A percentile compares a stretch with the other conserved stretches of the same genome.
These are phyloP conservation scores for Pelobates fuscus DNA, from an alignment of 2,113 vertebrate genomes.

Conservation along the genomic window DNA sequence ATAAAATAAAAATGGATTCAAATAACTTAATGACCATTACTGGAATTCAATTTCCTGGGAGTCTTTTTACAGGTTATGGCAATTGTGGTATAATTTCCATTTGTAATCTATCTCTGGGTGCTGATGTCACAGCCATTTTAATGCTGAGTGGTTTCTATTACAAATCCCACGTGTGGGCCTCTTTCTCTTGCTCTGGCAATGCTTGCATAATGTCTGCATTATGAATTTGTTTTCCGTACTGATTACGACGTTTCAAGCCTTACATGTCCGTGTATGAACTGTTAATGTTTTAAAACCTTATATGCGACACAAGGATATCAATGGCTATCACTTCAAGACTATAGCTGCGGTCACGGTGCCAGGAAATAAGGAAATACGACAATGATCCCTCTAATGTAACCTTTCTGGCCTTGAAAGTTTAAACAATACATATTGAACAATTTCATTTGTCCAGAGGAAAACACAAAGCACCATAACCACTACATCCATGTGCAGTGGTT, in stretches of 20 bases:
- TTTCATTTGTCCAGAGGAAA: too few relatives aligned
- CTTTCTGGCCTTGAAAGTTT: too few relatives aligned
- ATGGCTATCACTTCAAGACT: too few relatives aligned
- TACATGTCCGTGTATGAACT: too few relatives aligned
- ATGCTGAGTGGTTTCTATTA: slow-evolving; percentile 15
- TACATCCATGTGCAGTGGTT: too few relatives aligned
- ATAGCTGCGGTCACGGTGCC: too few relatives aligned
- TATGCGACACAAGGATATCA: too few relatives aligned
- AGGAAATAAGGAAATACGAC: too few relatives aligned
- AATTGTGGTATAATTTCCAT: not conserved
- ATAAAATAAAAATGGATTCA: slow-evolving; percentile 3
- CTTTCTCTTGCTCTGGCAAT: not conserved
- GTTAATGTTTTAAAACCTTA: too few relatives aligned
- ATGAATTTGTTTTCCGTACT: not conserved
- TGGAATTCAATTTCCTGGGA: not conserved
- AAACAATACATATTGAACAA: too few relatives aligned
- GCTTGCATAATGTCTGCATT: not conserved
- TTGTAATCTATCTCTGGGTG: not conserved
- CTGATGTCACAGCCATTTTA: slow-evolving; percentile 16
- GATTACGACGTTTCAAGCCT: not conserved
- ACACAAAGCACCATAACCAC: too few relatives aligned
- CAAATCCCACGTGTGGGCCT: not conserved
- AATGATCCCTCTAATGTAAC: too few relatives aligned
- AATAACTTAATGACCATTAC: not conserved
- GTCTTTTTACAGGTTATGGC: not conserved